Base-by-base conservation (phyloP, 2,113 vertebrate species). In the Spheniscus mendiculus region DNA sequence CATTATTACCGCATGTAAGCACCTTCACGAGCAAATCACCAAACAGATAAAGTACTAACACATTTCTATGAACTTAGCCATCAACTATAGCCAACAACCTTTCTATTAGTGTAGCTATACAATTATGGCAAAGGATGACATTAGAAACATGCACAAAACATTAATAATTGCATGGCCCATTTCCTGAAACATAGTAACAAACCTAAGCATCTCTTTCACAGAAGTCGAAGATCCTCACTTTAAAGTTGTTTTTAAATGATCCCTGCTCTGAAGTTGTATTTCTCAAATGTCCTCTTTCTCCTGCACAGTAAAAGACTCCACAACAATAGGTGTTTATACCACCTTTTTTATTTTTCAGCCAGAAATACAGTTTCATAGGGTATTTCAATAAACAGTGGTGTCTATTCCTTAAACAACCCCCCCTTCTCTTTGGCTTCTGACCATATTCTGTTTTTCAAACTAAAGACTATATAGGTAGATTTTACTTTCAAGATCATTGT, bases 351-450 rank as follows among this genome's bases (percentile, higher is more conserved):
- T 98, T 98, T 98, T 97, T 92, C 97, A 97, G 90, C 89, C 96
- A 98, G 97, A 98, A 98, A 98, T 95, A 98, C 96, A 97, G 70
- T 97, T 98, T 94, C 78, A 98, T 74, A 97, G 72, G 86, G 53
- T 97, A 97, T 83, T 97, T 98, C 97, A 98, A 97, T 97, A 96
- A 98, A 97, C 94, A 98, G 74, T 38, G 74, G 52, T 95, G 93
- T 96, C 98, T 97, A 97, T 87, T 97, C 80, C 87, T 97, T 96
- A 98, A 98, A 94, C 90, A 98, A 98, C 95, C 66, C 34, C 81
- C 95, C 93, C 90, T 94, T 66, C 42, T 97, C 98, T 98, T 98
- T 98, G 98, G 98, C 97, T 98, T 98, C 93, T 98, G 96, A 98
- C 88, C 38, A 16, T 97, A 97, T 79, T 97, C 63, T 97, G 89